Conservation (phyloP, 2,113 vertebrate genomes). For the Upupa epops region DNA sequence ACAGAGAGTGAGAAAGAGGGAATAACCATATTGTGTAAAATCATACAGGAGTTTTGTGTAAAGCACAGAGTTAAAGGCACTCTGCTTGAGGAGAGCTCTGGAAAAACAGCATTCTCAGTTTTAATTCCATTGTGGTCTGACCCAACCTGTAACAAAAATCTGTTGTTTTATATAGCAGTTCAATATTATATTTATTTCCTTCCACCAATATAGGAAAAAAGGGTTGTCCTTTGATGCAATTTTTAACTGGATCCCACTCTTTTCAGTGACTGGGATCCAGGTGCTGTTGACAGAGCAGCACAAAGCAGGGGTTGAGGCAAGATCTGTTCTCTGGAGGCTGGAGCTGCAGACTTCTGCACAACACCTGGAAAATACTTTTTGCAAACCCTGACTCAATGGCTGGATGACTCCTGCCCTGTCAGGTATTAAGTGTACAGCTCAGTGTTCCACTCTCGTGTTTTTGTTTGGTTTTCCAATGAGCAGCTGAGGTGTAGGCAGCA, state of each 20-base stretch:
- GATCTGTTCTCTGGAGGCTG: neutral
- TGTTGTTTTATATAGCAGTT: neutral
- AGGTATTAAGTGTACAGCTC: neutral
- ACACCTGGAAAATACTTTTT: neutral
- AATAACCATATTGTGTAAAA: neutral
- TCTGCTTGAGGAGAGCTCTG: neutral
- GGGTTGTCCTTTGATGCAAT: neutral
- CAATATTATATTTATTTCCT: neutral
- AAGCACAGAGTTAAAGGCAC: neutral
- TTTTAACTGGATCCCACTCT: neutral
- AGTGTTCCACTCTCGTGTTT: neutral
- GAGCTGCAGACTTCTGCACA: neutral
- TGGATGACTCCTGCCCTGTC: neutral
- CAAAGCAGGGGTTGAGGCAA: neutral
- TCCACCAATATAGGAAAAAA: neutral
- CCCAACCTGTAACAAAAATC: neutral
- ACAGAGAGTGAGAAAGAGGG: neutral
- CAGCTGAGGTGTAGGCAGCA: conserved; percentile 6
- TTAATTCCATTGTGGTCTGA: neutral
- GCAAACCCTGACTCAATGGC: neutral
- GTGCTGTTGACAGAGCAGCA: neutral
- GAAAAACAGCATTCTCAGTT: neutral
- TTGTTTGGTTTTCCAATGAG: conserved; percentile 19
- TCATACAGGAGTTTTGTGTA: neutral
- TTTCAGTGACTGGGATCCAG: neutral